These are phyloP conservation scores for Chaetura pelagica DNA, from an alignment of 2,113 vertebrate species.

Conservation along the genomic window DNA sequence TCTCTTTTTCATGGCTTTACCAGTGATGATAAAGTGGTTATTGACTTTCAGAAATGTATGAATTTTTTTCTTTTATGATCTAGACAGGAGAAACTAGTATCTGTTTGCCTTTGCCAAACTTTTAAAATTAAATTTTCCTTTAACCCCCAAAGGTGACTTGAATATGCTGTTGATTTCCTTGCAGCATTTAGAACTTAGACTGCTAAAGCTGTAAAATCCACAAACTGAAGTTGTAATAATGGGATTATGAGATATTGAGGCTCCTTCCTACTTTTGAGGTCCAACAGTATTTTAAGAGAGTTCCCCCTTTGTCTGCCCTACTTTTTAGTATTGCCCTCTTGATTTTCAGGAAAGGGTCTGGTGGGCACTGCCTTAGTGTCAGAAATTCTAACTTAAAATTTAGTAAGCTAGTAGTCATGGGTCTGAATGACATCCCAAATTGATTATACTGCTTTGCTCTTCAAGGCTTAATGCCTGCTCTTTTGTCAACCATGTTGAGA, in stretches of 20 bases:
- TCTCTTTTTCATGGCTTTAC: neutral
- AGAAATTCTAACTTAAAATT: neutral
- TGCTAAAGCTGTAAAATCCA: neutral
- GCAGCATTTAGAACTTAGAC: neutral
- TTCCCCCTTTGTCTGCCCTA: neutral
- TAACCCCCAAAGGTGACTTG: neutral
- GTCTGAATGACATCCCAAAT: neutral
- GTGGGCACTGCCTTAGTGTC: neutral
- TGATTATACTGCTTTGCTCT: neutral
- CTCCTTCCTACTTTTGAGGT: neutral
- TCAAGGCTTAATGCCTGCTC: neutral
- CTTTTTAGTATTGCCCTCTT: neutral
- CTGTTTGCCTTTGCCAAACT: neutral
- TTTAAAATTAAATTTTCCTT: neutral
- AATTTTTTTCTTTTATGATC: neutral
- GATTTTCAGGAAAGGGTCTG: accelerated
- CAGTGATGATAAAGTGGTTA: neutral
- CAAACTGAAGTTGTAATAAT: neutral
- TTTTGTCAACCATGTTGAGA: neutral
- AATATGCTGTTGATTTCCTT: neutral
- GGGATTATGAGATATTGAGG: neutral
- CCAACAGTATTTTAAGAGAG: neutral
- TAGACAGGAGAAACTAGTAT: neutral
- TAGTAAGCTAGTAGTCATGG: neutral
- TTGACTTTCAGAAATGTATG: neutral